Evolutionary conservation across 2,888 invertebrate genomes (phyloP), one percentile per base, ranked within the genome.

Genomic region (Itoplectis maculator): DNA sequence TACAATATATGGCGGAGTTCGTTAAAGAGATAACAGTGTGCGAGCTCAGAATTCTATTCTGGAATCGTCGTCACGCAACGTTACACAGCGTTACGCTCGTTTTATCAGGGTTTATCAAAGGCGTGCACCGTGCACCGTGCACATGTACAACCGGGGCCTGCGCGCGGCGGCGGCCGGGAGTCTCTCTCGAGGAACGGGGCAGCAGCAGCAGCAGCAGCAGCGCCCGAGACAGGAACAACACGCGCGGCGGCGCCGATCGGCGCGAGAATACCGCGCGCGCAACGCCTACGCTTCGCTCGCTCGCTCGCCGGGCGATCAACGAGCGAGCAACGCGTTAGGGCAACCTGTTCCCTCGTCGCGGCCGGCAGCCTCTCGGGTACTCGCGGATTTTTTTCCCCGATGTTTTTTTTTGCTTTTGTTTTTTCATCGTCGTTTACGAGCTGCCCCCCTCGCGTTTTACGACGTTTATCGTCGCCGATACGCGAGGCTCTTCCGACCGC

Each of bases 391-490:
- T 73, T 74, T 63, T 29, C 29, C 29, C 29, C 29, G 29, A 29
- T n/a, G n/a, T 74, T 74, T 79, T 82, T 37, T 61, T 68, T 42
- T n/a, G 35, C 11, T 9, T 61, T 72, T 72, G 68, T 75, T 54
- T 42, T 66, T 42, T 40, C 13, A 8, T 51, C 4, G 13, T 49
- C 37, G 88, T 90, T 92, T 91, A 90, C 89, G 90, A 91, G 91
- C 73, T 76, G 40, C 86, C 74, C 83, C 89, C 88, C 88, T 88
- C 89, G 87, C 88, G 89, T 91, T 92, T 92, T 90, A 92, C 89
- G 91, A 90, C 88, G 88, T 88, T 90, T 91, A 91, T 88, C 89
- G 86, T 81, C 79, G 80, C 75, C 66, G 79, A 83, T 83, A 83
- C 69, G 73, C 76, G 72, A 69, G n/a, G 79, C 69, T 80, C 65